phyloP scores from a whole-genome alignment of 2,888 invertebrate species.

The Stegana nigrithorax region DNA sequence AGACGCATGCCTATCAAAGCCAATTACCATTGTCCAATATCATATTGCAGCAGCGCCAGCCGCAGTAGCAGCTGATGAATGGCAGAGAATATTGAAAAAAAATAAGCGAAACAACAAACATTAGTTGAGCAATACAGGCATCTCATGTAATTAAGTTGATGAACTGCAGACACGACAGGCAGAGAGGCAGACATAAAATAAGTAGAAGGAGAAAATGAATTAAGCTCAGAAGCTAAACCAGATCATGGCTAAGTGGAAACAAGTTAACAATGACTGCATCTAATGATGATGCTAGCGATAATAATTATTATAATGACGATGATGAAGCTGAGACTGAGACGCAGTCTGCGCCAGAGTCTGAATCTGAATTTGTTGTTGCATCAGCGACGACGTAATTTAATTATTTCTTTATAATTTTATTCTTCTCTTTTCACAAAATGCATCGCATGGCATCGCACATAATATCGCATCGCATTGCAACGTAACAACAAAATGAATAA shows the following conservation, averaged over 20 bases:
- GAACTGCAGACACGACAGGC: slow-evolving; percentile 12
- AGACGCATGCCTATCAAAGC: too few relatives aligned
- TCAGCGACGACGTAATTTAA: slow-evolving; percentile 51
- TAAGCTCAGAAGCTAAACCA: slow-evolving; percentile 38
- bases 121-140: slow-evolving; percentile 39
- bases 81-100: slow-evolving; percentile 53
- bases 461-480: slow-evolving; percentile 34
- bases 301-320: too few relatives aligned
- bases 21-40: too few relatives aligned
- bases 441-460: too few relatives aligned
- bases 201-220: slow-evolving; percentile 18
- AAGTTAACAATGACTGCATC: slow-evolving; percentile 11
- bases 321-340: background rate
- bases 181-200: slow-evolving; percentile 7
- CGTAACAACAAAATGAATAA: background rate
- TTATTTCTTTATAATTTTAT: slow-evolving; percentile 33
- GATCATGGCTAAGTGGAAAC: slow-evolving; percentile 45
- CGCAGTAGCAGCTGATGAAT: slow-evolving; percentile 42
- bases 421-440: background rate
- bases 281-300: too few relatives aligned
- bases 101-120: slow-evolving; percentile 38
- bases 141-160: slow-evolving; percentile 30
- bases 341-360: background rate
- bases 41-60: slow-evolving; percentile 4
- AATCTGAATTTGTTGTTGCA: background rate